Conservation (phyloP, 1,140 invertebrate species). For the Leptinotarsa texana region DNA sequence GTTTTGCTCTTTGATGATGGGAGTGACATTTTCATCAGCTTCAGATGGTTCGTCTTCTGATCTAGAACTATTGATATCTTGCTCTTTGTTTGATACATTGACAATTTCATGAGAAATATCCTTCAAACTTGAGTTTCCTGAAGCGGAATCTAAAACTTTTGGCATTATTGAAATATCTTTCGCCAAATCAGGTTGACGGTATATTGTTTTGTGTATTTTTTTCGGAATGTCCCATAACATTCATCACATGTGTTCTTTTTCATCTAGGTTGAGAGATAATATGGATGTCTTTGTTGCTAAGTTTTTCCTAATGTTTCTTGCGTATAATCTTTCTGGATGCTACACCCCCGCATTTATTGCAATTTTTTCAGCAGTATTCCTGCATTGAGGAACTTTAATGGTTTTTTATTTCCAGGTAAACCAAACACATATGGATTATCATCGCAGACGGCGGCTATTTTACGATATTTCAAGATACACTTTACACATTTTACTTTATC, state of each 20-base stretch:
- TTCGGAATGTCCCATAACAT: neutral
- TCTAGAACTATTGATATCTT: neutral
- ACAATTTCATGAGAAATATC: neutral
- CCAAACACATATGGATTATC: conserved; percentile 4
- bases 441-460: neutral
- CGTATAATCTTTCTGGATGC: neutral
- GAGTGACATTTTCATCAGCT: too few species aligned
- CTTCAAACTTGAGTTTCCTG: neutral
- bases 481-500: neutral
- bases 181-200: neutral
- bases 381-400: neutral
- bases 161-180: neutral
- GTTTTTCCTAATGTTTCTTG: neutral
- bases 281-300: neutral
- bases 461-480: neutral
- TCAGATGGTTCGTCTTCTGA: too few species aligned
- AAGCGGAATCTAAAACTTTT: conserved; percentile 5
- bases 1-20: neutral
- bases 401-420: neutral
- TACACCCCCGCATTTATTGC: neutral
- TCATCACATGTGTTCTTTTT: neutral
- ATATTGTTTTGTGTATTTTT: neutral
- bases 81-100: neutral
- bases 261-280: neutral
- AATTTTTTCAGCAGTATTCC: neutral